Evolutionary conservation across 2,888 invertebrate species (phyloP), one percentile per base, ranked within the genome.

Genomic region (Orthosia cruda): DNA sequence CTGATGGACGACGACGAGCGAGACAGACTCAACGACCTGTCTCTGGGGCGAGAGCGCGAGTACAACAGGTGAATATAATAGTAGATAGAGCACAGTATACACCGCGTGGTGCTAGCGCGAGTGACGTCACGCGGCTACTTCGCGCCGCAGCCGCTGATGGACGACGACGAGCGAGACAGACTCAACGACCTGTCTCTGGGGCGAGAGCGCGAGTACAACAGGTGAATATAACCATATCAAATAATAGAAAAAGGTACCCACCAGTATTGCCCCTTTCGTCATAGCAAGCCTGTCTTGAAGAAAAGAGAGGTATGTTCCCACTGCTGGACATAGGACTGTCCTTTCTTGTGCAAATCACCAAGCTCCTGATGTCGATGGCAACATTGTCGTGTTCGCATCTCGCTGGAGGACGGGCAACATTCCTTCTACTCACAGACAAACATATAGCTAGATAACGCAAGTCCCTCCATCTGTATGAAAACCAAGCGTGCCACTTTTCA

Each of bases 11-110:
- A 97, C 84, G 97, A 97, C 85, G 97, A 97, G 92, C 92, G 98
- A 47, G 97, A 97, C 90, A 94, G 97, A 65, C 97, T 97, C 55
- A 97, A 97, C 88, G 97, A 97, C 83, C 90, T 97, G 71, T 95
- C 97, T 32, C 90, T 97, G 69, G 96, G 96, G 89, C 92, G 97
- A 50, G 97, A 97, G 59, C 91, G 97, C 58, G 97, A 97, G 89
- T 93, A 96, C 47, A 96, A 96, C 80, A 95, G n/a, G n/a, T n/a
- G n/a, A n/a, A n/a, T n/a, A n/a, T n/a, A n/a, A n/a, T n/a, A n/a
- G n/a, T n/a, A n/a, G n/a, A n/a, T n/a, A n/a, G 97, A 98, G 88
- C 97, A 97, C 91, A 97, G 98, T 72, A 95, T 98, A 63, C 97
- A 98, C 85, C 97, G 97, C 85, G 96, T 98, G 66, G 97, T 98